phyloP scores from a whole-genome alignment of 2,888 invertebrate species.

The Diarsia mendica region DNA sequence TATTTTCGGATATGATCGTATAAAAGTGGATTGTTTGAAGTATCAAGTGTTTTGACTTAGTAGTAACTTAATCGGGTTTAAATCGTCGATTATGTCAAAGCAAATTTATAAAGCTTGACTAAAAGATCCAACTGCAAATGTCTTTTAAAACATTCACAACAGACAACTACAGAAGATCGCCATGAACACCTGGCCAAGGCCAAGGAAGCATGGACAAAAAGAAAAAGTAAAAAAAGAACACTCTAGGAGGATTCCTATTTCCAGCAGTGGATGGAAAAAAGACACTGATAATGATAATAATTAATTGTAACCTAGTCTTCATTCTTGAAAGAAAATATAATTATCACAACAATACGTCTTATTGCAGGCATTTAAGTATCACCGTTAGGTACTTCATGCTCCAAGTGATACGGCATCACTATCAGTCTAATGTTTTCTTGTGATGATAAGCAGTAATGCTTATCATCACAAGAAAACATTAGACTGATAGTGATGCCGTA shows the following conservation, averaged over 20 bases:
- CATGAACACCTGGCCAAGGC: not conserved
- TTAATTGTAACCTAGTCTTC: not conserved
- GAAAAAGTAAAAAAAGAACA: too few species aligned
- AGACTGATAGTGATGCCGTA: too few species aligned
- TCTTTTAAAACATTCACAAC: not conserved
- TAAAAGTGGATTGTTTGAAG: conserved; percentile 3
- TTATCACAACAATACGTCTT: not conserved
- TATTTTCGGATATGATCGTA: conserved; percentile 6
- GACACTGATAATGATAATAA: not conserved
- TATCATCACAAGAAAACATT: too few species aligned
- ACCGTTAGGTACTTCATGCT: conserved; percentile 27
- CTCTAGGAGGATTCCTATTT: too few species aligned
- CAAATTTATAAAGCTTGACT: not conserved
- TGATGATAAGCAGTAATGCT: conserved; percentile 7
- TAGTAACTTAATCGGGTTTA: not conserved
- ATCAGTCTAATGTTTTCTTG: conserved; percentile 10
- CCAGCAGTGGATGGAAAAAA: not conserved
- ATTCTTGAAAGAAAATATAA: not conserved
- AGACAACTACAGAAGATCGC: not conserved
- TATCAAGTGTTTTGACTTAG: not conserved
- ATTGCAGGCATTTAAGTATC: not conserved
- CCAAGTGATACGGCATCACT: conserved; percentile 10
- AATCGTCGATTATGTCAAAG: not conserved
- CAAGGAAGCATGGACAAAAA: not conserved
- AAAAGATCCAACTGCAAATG: not conserved